These are phyloP conservation scores for Blomia tropicalis DNA, from an alignment of 2,888 invertebrate genomes.

Conservation along the genomic window DNA sequence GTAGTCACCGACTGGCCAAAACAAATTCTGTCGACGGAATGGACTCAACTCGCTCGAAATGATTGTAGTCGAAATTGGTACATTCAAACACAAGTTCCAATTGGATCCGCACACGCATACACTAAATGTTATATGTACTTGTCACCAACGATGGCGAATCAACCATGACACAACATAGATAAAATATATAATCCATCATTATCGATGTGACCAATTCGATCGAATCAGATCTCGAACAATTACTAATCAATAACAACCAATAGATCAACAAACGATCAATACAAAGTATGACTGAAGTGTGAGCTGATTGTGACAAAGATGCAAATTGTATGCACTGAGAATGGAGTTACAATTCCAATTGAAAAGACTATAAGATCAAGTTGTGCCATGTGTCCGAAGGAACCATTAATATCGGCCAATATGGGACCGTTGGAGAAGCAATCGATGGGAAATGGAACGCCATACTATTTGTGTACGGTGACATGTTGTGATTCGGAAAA, in stretches of 20 bases:
- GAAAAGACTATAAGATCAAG: not conserved
- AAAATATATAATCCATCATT: too few relatives aligned
- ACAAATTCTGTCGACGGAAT: not conserved
- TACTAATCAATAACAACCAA: too few relatives aligned
- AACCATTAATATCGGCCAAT: not conserved
- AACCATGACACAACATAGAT: not conserved
- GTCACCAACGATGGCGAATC: not conserved
- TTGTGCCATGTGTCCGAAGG: not conserved
- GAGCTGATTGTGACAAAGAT: too few relatives aligned
- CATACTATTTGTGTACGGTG: constrained; percentile 20
- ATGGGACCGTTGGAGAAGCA: not conserved
- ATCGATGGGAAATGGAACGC: not conserved
- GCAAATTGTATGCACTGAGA: not conserved
- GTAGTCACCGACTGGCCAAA: not conserved
- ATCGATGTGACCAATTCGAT: too few relatives aligned
- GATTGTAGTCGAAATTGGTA: not conserved
- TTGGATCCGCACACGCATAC: too few relatives aligned
- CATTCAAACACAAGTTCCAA: too few relatives aligned
- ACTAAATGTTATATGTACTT: too few relatives aligned
- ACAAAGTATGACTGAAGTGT: too few relatives aligned
- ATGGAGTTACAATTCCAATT: not conserved
- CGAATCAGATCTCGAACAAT: too few relatives aligned
- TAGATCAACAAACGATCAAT: too few relatives aligned
- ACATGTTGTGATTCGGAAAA: constrained; percentile 20
- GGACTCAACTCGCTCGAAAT: not conserved